These are phyloP conservation scores for Lepidurus packardi DNA, from an alignment of 1,140 invertebrate genomes.

Conservation along the genomic window DNA sequence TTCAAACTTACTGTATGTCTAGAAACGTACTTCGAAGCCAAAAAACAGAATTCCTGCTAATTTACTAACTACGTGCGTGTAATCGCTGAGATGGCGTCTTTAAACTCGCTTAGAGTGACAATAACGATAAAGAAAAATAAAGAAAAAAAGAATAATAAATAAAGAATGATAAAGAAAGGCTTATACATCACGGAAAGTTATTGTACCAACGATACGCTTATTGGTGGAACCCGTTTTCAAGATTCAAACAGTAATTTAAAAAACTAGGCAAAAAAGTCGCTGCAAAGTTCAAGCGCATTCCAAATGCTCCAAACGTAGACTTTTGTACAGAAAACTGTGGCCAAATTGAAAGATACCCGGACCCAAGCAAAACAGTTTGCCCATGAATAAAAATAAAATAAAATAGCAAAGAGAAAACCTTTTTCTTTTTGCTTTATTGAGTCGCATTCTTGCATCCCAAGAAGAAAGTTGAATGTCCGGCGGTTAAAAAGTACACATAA, in stretches of 20 bases:
- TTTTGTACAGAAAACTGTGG: neutral
- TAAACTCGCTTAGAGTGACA: too few species aligned
- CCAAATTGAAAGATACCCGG: neutral
- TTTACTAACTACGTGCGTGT: too few species aligned
- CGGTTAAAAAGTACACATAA: neutral
- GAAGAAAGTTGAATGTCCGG: conserved; percentile 9
- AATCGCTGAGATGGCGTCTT: too few species aligned
- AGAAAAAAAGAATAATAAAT: too few species aligned
- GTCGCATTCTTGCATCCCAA: neutral
- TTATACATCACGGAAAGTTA: too few species aligned
- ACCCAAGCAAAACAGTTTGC: neutral
- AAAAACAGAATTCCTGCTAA: too few species aligned
- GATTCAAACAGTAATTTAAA: neutral
- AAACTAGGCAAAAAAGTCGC: neutral
- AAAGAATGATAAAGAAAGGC: too few species aligned
- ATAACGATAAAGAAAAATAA: too few species aligned
- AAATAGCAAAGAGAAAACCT: neutral
- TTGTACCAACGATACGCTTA: neutral
- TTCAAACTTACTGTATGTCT: too few species aligned
- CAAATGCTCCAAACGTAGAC: neutral
- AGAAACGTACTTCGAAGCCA: too few species aligned
- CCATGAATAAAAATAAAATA: neutral
- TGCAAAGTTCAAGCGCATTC: neutral
- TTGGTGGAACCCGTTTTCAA: neutral
- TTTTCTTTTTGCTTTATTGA: neutral